Percentiles rank a stretch among this genome's conserved stretches.
These are phyloP conservation scores for Ectemnius cavifrons DNA, from an alignment of 2,888 invertebrate genomes.

Conservation along the genomic window DNA sequence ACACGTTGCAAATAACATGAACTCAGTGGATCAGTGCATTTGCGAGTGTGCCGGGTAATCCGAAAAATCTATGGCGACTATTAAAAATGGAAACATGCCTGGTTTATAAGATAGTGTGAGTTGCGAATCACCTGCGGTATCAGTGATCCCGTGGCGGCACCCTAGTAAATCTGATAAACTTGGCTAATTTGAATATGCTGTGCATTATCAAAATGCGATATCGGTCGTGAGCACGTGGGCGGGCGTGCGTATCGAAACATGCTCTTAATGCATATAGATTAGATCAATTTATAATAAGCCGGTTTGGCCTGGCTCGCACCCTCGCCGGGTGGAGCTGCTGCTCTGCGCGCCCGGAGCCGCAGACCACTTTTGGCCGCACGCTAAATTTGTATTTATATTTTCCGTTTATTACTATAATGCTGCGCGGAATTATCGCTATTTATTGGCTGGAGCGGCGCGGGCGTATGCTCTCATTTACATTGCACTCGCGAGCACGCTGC, in stretches of 20 bases:
- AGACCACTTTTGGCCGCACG: conserved; percentile 56
- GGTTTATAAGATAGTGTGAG: conserved; percentile 36
- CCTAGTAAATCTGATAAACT: conserved; percentile 73
- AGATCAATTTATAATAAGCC: conserved; percentile 77
- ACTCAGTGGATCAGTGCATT: not conserved
- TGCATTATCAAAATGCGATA: conserved; percentile 76
- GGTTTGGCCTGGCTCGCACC: conserved; percentile 59
- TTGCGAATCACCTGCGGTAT: conserved; percentile 22
- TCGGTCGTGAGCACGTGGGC: conserved; percentile 65
- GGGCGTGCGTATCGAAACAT: conserved; percentile 67
- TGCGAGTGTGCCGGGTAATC: not conserved
- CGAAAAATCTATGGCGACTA: not conserved
- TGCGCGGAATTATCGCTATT: conserved; percentile 71
- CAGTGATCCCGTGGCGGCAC: conserved; percentile 60
- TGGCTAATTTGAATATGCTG: conserved; percentile 74
- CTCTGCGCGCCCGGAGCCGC: conserved; percentile 20
- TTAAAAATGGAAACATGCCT: conserved; percentile 21
- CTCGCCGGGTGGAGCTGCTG: conserved; percentile 17
- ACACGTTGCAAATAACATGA: not conserved
- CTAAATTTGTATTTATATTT: conserved; percentile 75
- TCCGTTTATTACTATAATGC: conserved; percentile 72
- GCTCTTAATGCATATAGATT: conserved; percentile 77
- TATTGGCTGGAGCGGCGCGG: conserved; percentile 66
- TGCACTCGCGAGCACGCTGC: conserved; percentile 22
- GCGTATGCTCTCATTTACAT: conserved; percentile 52